Percentiles rank a stretch among this genome's conserved stretches.
Evolutionary conservation across 2,113 vertebrate species (phyloP).

Genomic region (Aldabrachelys gigantea): DNA sequence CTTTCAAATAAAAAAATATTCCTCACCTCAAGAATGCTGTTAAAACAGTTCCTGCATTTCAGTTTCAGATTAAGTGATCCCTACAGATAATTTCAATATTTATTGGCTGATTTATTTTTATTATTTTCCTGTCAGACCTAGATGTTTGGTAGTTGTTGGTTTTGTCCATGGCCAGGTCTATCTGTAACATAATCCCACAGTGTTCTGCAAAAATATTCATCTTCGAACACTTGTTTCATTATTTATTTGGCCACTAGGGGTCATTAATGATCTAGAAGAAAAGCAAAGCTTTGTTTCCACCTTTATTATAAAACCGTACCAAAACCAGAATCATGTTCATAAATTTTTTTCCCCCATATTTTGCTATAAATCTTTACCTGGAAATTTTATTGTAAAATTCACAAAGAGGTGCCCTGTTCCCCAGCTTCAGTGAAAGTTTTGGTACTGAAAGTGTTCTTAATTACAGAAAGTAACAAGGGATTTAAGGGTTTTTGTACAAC

Average conservation of each 20-base stretch:
- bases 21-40: not conserved
- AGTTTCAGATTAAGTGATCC: not conserved
- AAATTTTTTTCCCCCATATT: not conserved
- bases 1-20: not conserved
- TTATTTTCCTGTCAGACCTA: not conserved
- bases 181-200: not conserved
- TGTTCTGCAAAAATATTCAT: not conserved
- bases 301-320: slow-evolving; percentile 5
- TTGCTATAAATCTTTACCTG: slow-evolving; percentile 26
- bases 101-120: not conserved
- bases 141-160: not conserved
- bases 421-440: not conserved
- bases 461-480: not conserved
- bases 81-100: not conserved
- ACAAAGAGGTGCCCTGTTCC: not conserved
- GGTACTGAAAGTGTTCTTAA: not conserved
- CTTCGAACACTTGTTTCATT: not conserved
- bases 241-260: slow-evolving; percentile 69
- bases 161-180: not conserved
- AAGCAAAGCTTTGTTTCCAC: slow-evolving; percentile 7
- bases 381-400: not conserved
- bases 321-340: not conserved
- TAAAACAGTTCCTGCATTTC: not conserved
- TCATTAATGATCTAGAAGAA: slow-evolving; percentile 70
- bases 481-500: not conserved